These are phyloP conservation scores for Troilus luridus DNA, from an alignment of 2,888 invertebrate species.

Conservation along the genomic window DNA sequence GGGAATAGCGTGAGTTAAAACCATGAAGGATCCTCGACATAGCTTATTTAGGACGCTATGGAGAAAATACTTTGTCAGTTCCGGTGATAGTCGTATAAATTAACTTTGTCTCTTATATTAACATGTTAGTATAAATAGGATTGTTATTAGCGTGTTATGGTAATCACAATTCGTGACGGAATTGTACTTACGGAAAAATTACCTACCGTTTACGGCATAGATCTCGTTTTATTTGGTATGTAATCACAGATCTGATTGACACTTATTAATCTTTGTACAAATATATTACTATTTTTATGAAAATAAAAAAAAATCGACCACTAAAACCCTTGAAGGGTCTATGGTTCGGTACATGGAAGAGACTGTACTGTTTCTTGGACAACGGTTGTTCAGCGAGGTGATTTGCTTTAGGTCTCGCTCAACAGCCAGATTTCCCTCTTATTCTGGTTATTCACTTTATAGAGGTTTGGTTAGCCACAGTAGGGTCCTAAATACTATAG, in stretches of 20 bases:
- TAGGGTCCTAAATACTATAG: no score
- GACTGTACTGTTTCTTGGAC: no score
- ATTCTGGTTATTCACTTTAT: no score
- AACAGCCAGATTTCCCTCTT: no score
- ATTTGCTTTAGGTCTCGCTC: no score
- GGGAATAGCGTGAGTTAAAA: neutral
- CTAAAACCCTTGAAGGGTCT: no score
- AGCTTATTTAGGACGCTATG: neutral
- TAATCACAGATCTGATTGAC: neutral
- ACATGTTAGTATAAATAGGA: neutral
- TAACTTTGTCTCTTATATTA: neutral
- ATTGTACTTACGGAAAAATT: neutral
- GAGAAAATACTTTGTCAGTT: neutral
- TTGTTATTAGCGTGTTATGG: constrained; percentile 1
- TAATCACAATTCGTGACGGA: neutral
- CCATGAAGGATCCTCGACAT: neutral
- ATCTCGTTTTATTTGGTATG: neutral
- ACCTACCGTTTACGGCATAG: neutral
- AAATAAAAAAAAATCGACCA: no score
- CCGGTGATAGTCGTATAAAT: neutral
- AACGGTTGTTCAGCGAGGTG: no score
- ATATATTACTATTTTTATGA: neutral
- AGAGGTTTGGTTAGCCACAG: no score
- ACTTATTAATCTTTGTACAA: neutral
- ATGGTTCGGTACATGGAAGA: no score